Percentiles rank a stretch among this genome's conserved stretches.
phyloP scores from a whole-genome alignment of 2,888 invertebrate species.

The Uloborus plumipes region DNA sequence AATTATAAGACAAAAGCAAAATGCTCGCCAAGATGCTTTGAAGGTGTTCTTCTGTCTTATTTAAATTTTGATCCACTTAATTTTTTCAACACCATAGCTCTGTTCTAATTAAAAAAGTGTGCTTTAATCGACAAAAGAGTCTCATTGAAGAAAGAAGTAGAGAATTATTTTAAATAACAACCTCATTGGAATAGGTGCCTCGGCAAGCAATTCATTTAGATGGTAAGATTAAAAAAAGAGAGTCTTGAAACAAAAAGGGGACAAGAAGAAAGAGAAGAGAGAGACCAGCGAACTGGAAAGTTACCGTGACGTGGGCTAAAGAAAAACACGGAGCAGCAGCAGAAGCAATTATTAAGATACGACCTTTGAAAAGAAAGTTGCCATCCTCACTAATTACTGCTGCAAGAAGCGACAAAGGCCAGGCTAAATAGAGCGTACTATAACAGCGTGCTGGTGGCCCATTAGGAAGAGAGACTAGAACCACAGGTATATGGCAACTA shows the following conservation, averaged over 20 bases:
- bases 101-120: conserved; percentile 48
- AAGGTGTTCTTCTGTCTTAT: conserved; percentile 18
- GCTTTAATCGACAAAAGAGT: conserved; percentile 43
- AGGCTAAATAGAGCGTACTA: conserved; percentile 30
- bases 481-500: conserved; percentile 11
- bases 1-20: conserved; percentile 45
- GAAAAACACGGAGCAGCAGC: background rate
- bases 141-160: conserved; percentile 12
- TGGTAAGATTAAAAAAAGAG: conserved; percentile 32
- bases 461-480: conserved; percentile 17
- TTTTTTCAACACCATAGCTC: conserved; percentile 28
- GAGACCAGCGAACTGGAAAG: background rate
- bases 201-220: conserved; percentile 46
- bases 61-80: conserved; percentile 22
- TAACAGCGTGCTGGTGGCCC: conserved; percentile 31
- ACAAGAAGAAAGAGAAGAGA: conserved; percentile 24
- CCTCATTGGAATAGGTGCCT: conserved; percentile 5
- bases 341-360: conserved; percentile 33
- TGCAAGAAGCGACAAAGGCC: conserved; percentile 24
- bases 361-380: background rate
- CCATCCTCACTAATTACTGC: conserved; percentile 34
- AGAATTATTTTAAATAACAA: conserved; percentile 25
- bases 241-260: conserved; percentile 11
- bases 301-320: conserved; percentile 19
- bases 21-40: conserved; percentile 12